Evolutionary conservation across 2,797 vertebrate species (phyloP).

Genomic region (Hyperoplus immaculatus): DNA sequence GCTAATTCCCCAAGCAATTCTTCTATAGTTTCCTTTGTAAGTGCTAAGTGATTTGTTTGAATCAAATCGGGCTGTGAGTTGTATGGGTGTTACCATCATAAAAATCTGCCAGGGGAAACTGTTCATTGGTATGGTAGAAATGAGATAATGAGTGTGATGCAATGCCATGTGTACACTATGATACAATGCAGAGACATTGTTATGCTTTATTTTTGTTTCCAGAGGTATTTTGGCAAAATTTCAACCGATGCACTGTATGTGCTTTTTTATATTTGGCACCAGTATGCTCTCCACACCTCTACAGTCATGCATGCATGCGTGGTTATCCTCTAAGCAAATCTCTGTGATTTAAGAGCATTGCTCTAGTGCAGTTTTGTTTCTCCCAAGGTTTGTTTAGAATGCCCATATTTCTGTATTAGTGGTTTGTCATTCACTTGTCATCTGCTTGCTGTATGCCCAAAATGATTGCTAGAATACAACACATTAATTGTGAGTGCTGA

Average conservation of each 20-base stretch:
- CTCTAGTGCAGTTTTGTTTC: conserved; percentile 25
- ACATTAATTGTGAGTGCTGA: neutral
- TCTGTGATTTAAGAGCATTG: conserved; percentile 22
- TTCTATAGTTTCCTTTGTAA: conserved; percentile 62
- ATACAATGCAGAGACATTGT: conserved; percentile 60
- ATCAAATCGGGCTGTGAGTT: conserved; percentile 62
- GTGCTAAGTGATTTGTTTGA: conserved; percentile 70
- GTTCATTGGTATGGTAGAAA: conserved; percentile 67
- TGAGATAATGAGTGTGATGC: conserved; percentile 72
- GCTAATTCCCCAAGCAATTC: conserved; percentile 59
- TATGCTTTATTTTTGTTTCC: conserved; percentile 75
- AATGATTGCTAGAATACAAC: conserved; percentile 40
- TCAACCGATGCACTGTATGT: conserved; percentile 39
- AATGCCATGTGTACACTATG: conserved; percentile 53
- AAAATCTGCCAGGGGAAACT: conserved; percentile 66
- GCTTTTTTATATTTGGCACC: conserved; percentile 62
- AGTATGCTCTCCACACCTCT: conserved; percentile 38
- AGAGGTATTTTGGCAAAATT: conserved; percentile 56
- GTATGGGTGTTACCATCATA: conserved; percentile 64
- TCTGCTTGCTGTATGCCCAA: conserved; percentile 21
- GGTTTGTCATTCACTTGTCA: conserved; percentile 50
- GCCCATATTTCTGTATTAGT: conserved; percentile 51
- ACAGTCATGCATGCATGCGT: conserved; percentile 21
- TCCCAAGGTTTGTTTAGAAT: conserved; percentile 40
- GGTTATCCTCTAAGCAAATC: conserved; percentile 53